Evolutionary conservation across 2,888 invertebrate genomes (phyloP).

Genomic region (Dermolepida albohirtum): DNA sequence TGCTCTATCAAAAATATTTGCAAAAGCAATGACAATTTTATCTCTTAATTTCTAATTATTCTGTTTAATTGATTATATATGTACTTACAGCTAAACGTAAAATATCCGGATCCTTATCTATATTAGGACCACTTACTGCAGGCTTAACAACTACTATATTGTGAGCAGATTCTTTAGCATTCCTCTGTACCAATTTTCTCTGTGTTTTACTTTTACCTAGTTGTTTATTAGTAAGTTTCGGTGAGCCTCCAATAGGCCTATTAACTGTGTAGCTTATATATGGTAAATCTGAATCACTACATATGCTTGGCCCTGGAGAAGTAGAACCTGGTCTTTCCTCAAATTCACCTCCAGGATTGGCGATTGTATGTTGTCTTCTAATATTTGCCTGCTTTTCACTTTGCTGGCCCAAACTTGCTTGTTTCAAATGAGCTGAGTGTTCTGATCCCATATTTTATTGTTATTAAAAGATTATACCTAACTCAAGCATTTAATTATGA

Average conservation of each 20-base stretch:
- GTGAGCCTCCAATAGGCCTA: conserved; percentile 91
- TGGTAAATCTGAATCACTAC: conserved; percentile 89
- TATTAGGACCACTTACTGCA: conserved; percentile 70
- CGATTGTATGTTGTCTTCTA: conserved; percentile 63
- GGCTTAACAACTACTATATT: conserved; percentile 88
- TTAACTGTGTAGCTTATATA: conserved; percentile 93
- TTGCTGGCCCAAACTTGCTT: conserved; percentile 53
- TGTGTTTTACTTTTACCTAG: conserved; percentile 57
- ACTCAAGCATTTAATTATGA: no score
- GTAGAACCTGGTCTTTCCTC: conserved; percentile 75
- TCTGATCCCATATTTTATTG: conserved; percentile 61
- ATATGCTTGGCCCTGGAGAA: conserved; percentile 89
- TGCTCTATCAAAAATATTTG: no score
- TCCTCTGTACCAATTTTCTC: conserved; percentile 64
- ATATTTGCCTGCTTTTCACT: conserved; percentile 52
- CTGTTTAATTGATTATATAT: no score
- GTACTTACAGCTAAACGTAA: conserved; percentile 65
- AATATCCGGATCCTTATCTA: conserved; percentile 82
- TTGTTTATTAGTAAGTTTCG: conserved; percentile 78
- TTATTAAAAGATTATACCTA: no score
- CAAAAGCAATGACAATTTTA: no score
- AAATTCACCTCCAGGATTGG: conserved; percentile 59
- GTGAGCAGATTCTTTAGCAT: conserved; percentile 69
- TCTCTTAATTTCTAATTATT: no score
- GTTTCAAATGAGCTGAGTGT: conserved; percentile 58